Evolutionary conservation across 2,113 vertebrate species (phyloP).

Genomic region (Sinocyclocheilus anshuiensis): DNA sequence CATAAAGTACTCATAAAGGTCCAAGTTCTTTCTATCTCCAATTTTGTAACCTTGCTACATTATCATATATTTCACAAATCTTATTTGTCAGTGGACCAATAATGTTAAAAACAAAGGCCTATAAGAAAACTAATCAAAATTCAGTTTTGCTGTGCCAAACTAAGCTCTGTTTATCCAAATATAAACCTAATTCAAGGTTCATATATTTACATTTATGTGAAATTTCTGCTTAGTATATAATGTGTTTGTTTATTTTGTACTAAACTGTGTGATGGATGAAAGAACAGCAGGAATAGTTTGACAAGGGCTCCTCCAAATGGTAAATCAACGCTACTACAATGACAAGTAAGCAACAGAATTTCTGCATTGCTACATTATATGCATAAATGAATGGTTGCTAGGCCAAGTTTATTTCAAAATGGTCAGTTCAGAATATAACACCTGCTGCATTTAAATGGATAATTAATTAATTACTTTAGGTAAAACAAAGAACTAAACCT

Average conservation of each 20-base stretch:
- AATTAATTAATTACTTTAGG: neutral
- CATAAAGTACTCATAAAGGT: neutral
- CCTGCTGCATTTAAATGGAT: too few species aligned
- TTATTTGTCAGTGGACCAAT: neutral
- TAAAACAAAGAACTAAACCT: neutral
- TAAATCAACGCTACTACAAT: conserved; percentile 32
- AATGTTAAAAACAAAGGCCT: neutral
- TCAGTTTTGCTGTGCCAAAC: neutral
- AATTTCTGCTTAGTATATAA: neutral
- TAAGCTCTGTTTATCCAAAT: neutral
- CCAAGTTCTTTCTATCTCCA: too few species aligned
- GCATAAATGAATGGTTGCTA: neutral
- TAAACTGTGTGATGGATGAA: neutral
- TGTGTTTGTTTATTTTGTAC: conserved; percentile 7
- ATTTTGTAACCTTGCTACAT: neutral
- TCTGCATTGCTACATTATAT: neutral
- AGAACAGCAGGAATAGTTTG: conserved; percentile 33
- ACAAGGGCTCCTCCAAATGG: conserved; percentile 56
- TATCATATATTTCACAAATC: neutral
- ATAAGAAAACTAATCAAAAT: neutral
- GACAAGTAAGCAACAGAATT: neutral
- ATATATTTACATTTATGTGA: neutral
- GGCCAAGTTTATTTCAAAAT: neutral
- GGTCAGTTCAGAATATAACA: neutral
- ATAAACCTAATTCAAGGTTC: neutral